A percentile compares a stretch with the other conserved stretches of the same genome.
These are phyloP conservation scores for Typhlichthys eigenmanni DNA, from an alignment of 2,797 vertebrate genomes.

Conservation along the genomic window DNA sequence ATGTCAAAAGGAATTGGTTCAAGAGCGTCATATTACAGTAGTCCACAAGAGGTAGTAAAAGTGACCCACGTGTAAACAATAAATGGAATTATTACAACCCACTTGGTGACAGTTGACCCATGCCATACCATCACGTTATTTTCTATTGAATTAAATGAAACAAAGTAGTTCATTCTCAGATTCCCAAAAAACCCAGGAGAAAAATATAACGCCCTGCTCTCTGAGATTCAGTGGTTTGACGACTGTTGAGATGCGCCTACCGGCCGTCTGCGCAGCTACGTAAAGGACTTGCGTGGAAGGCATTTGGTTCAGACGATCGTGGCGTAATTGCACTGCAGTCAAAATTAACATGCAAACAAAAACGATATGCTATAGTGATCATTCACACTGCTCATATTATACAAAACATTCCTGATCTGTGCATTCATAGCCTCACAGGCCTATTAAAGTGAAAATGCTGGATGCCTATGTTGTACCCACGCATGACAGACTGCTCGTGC, in stretches of 20 bases:
- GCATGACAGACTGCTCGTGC: conserved; percentile 25
- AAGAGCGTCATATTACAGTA: conserved; percentile 33
- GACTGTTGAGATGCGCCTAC: neutral
- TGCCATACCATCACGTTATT: conserved; percentile 5
- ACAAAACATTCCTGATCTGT: conserved; percentile 57
- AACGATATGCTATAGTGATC: conserved; percentile 22
- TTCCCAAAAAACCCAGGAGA: neutral
- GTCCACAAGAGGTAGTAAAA: conserved; percentile 63
- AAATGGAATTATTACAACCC: conserved; percentile 26
- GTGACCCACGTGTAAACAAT: conserved; percentile 56
- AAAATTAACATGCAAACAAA: conserved; percentile 29
- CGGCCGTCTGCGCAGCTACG: neutral
- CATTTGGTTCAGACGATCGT: conserved; percentile 22
- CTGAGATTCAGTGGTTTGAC: neutral
- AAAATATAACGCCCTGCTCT: neutral
- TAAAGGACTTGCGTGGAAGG: conserved; percentile 15
- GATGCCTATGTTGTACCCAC: conserved; percentile 24
- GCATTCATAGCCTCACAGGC: conserved; percentile 48
- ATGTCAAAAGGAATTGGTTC: conserved; percentile 40
- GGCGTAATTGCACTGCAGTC: conserved; percentile 12
- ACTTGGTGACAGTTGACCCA: conserved; percentile 34
- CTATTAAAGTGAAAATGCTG: conserved; percentile 39
- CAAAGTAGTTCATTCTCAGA: neutral
- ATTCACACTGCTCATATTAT: conserved; percentile 7
- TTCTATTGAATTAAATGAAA: neutral